Evolutionary conservation across 2,113 vertebrate species (phyloP), one percentile per base, ranked within the genome.

Genomic region (Pseudorasbora parva): DNA sequence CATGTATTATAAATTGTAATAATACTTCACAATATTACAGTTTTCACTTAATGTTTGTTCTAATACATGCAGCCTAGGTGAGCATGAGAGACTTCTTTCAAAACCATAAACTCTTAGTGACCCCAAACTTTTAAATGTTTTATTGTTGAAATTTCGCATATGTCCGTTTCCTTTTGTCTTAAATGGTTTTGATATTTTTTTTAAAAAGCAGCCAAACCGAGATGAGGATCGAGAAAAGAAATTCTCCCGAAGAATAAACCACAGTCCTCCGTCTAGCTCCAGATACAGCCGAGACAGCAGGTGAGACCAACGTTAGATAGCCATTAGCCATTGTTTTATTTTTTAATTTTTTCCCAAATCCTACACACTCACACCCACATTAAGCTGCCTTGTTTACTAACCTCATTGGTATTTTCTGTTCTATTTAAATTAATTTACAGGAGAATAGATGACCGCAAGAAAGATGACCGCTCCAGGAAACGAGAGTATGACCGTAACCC

Each of bases 181-280:
- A 17, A 25, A 41, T 21, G 12, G 8, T 41, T 33, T 49, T 2
- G 43, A 47, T 54, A n/a, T n/a, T n/a, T n/a, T n/a, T 57, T 43
- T 77, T 81, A 27, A 9, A 51, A 41, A 78, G 49, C 79, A 97
- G 96, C 85, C 94, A 69, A 94, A 93, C 88, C 96, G 97, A 78
- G 97, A 99, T 84, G 97, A 99, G 72, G 97, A 98, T 5, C 87
- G 97, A 79, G 98, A 98, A 66, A 99, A 98, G 76, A 99, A 97
- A 85, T 96, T 98, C 90, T 95, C 97, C n/a, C 95, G 97, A 81
- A 94, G 98, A 83, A 74, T 98, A 88, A 99, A 95, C 92, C 96
- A 98, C 86, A 99, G 97, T 75, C 97, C 98, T 89, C 97, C 95
- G 75, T 95, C 96, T 83, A 96, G 95, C 90, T 97, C 97, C 79